Evolutionary conservation across 2,888 invertebrate species (phyloP).

Genomic region (Tachina lurida): DNA sequence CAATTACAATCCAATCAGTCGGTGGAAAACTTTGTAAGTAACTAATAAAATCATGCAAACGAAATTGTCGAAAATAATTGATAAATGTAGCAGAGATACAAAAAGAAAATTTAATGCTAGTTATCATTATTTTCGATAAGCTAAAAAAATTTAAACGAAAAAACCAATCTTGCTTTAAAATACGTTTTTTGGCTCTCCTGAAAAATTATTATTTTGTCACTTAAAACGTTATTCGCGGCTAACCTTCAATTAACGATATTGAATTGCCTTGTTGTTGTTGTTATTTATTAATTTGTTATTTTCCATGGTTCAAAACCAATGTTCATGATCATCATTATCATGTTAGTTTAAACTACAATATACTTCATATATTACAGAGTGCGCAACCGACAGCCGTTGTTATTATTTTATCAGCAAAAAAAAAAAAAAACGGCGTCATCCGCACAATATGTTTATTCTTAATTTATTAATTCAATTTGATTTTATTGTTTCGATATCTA

Average conservation of each 20-base stretch:
- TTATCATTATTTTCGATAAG: too few relatives aligned
- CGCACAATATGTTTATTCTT: slow-evolving; percentile 13
- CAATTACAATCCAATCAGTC: too few relatives aligned
- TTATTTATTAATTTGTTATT: neutral
- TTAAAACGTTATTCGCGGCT: too few relatives aligned
- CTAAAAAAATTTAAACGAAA: too few relatives aligned
- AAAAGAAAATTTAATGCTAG: too few relatives aligned
- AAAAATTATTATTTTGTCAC: too few relatives aligned
- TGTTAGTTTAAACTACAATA: slow-evolving; percentile 21
- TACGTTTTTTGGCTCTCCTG: too few relatives aligned
- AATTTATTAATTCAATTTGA: slow-evolving; percentile 52
- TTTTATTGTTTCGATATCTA: slow-evolving; percentile 43
- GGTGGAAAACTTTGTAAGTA: too few relatives aligned
- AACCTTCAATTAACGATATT: neutral
- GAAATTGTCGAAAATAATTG: too few relatives aligned
- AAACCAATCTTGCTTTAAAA: too few relatives aligned
- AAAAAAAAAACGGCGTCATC: slow-evolving; percentile 8
- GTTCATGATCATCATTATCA: slow-evolving; percentile 57
- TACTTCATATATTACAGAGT: slow-evolving; percentile 12
- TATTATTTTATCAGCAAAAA: slow-evolving; percentile 32
- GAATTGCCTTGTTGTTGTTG: neutral
- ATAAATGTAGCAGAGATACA: too few relatives aligned
- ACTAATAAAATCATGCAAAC: too few relatives aligned
- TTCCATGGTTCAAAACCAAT: slow-evolving; percentile 52
- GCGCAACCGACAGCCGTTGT: slow-evolving; percentile 24